Percentiles rank a stretch among this genome's conserved stretches.
phyloP scores from a whole-genome alignment of 1,140 invertebrate species.

The Hypsibius dujardini region DNA sequence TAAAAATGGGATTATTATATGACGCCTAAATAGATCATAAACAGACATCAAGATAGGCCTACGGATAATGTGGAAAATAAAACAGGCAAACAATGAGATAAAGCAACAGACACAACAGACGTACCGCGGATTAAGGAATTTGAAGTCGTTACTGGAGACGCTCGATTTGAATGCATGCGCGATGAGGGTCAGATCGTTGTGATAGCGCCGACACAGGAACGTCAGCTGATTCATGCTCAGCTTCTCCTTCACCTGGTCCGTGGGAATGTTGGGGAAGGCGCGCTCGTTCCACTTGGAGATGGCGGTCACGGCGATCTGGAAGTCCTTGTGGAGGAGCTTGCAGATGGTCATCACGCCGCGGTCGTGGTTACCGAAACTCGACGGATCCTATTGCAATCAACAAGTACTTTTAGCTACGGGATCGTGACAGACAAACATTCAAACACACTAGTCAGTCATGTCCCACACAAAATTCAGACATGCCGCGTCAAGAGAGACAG shows the following conservation, averaged over 20 bases:
- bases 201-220: slow-evolving; percentile 13
- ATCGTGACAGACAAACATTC: neutral
- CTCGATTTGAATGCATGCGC: slow-evolving; percentile 14
- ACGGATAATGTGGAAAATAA: too few relatives aligned
- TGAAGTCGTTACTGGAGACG: neutral
- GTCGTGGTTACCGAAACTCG: slow-evolving; percentile 16
- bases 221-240: slow-evolving; percentile 17
- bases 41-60: too few relatives aligned
- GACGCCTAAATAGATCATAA: too few relatives aligned
- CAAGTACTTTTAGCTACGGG: neutral
- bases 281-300: slow-evolving; percentile 10
- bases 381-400: slow-evolving; percentile 1
- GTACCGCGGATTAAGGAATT: slow-evolving; percentile 8
- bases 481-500: neutral
- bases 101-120: neutral
- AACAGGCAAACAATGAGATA: too few relatives aligned
- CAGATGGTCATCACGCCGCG: slow-evolving; percentile 16
- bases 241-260: slow-evolving; percentile 8
- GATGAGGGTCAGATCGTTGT: slow-evolving; percentile 16
- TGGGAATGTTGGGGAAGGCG: slow-evolving; percentile 3
- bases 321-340: slow-evolving; percentile 10
- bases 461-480: neutral
- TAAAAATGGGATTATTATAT: too few relatives aligned
- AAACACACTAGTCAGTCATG: neutral
- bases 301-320: neutral